These are phyloP conservation scores for Heteronetta atricapilla DNA, from an alignment of 2,113 vertebrate species.

Conservation along the genomic window DNA sequence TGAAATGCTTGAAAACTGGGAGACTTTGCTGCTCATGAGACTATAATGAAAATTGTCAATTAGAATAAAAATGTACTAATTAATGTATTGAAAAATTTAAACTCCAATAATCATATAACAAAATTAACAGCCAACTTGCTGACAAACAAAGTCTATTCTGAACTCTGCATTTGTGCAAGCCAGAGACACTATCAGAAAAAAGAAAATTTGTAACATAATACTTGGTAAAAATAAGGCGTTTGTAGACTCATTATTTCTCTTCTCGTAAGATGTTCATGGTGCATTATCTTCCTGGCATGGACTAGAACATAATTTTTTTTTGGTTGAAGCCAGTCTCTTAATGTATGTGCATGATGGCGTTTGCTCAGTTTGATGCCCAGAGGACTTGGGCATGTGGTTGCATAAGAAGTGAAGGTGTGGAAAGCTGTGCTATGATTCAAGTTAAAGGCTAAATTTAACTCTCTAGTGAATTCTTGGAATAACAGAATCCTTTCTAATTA, in stretches of 20 bases:
- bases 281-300: not conserved
- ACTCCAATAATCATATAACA: not conserved
- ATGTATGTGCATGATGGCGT: not conserved
- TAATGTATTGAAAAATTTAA: slow-evolving; percentile 1
- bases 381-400: not conserved
- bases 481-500: not conserved
- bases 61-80: slow-evolving; percentile 17
- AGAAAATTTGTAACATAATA: not conserved
- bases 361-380: not conserved
- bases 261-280: not conserved
- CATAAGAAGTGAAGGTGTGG: not conserved
- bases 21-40: not conserved
- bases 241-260: not conserved
- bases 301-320: not conserved
- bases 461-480: not conserved
- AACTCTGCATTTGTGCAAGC: not conserved
- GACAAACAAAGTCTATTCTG: not conserved
- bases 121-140: slow-evolving; percentile 6
- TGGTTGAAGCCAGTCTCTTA: not conserved
- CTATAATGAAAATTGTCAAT: not conserved
- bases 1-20: slow-evolving; percentile 36
- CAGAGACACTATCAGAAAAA: not conserved
- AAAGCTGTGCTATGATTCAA: not conserved
- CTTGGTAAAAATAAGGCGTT: not conserved
- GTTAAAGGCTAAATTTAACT: not conserved